Evolutionary conservation across 2,113 vertebrate species (phyloP).

Genomic region (Brienomyrus brachyistius): DNA sequence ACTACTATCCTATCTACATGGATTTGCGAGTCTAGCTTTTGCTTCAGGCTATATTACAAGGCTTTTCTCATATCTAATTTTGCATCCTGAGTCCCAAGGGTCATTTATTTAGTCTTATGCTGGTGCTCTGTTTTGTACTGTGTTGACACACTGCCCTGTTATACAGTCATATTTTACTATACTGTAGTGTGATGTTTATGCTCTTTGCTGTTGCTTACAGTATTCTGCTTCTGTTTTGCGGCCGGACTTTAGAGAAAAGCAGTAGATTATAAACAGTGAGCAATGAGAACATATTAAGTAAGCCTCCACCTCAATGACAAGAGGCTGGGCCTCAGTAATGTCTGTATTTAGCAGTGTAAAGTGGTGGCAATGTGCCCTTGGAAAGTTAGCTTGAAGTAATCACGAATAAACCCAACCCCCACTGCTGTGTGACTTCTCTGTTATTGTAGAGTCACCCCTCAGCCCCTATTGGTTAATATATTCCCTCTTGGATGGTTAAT

Average conservation of each 20-base stretch:
- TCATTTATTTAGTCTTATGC: neutral
- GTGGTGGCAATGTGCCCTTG: neutral
- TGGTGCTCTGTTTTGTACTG: neutral
- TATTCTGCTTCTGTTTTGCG: neutral
- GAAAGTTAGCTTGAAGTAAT: neutral
- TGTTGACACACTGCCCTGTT: neutral
- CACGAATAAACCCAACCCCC: neutral
- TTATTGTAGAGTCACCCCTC: neutral
- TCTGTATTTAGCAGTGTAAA: neutral
- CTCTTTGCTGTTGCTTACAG: neutral
- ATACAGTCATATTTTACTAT: neutral
- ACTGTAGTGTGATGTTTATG: neutral
- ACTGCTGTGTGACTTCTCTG: neutral
- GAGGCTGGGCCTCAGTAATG: neutral
- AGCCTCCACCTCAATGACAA: neutral
- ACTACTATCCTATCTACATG: neutral
- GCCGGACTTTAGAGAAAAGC: neutral
- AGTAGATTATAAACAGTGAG: neutral
- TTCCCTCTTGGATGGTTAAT: conserved; percentile 8
- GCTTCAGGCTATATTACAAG: neutral
- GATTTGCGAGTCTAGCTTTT: neutral
- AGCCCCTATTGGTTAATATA: neutral
- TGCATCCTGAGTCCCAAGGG: neutral
- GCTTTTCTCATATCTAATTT: neutral
- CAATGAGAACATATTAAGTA: neutral